A percentile compares a stretch with the other conserved stretches of the same genome.
phyloP scores from a whole-genome alignment of 2,113 vertebrate genomes.

The Vanacampus margaritifer region DNA sequence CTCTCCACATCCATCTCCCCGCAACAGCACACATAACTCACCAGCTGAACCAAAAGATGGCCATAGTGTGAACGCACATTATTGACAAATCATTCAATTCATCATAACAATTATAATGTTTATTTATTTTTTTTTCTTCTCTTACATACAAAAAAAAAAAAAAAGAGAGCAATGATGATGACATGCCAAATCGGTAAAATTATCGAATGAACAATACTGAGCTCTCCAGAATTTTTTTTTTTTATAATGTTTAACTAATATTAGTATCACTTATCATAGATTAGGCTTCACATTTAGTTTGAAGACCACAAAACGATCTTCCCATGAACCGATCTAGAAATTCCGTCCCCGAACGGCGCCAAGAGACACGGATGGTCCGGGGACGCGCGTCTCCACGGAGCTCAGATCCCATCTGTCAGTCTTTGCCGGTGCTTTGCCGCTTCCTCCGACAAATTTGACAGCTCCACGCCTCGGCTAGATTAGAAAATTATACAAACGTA shows the following conservation, averaged over 20 bases:
- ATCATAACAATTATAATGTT: no score
- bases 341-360: conserved; percentile 34
- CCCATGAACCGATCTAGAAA: conserved; percentile 12
- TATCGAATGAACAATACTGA: no score
- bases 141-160: no score
- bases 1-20: conserved; percentile 70
- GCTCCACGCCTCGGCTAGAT: conserved; percentile 74
- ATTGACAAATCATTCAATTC: no score
- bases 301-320: conserved; percentile 15
- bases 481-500: conserved; percentile 99
- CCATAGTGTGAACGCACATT: conserved; percentile 21
- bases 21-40: conserved; percentile 50
- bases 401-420: conserved; percentile 90
- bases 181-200: no score
- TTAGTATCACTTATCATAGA: no score
- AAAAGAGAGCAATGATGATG: no score
- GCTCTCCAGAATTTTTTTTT: no score
- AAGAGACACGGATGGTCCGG: conserved; percentile 40
- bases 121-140: no score
- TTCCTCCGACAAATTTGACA: conserved; percentile 62
- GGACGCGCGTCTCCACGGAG: conserved; percentile 66
- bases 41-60: conserved; percentile 47
- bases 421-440: conserved; percentile 76
- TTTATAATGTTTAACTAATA: no score
- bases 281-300: conserved; percentile 4